A percentile compares a stretch with the other conserved stretches of the same genome.
Conservation (phyloP, 2,888 invertebrate species). For the Plagiodera versicolora region DNA sequence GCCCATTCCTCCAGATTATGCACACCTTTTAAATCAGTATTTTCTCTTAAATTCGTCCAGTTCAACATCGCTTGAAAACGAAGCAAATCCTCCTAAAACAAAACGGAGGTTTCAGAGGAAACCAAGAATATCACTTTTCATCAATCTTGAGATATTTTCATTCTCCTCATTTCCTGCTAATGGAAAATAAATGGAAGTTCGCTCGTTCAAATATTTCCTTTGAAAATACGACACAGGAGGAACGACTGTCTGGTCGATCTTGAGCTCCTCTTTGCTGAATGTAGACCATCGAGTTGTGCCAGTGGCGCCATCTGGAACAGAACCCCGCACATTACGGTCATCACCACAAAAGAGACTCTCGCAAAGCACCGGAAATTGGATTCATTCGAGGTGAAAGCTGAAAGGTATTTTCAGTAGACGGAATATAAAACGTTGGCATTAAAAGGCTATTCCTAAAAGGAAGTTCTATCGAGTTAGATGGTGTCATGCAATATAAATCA, state of each 20-base stretch:
- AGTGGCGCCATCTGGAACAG: constrained; percentile 10
- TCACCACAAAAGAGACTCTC: constrained; percentile 23
- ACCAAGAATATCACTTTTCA: neutral
- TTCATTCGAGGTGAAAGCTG: constrained; percentile 29
- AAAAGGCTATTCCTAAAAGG: constrained; percentile 9
- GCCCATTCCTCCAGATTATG: too few species aligned
- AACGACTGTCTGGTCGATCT: neutral
- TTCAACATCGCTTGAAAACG: too few species aligned
- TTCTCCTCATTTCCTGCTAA: neutral
- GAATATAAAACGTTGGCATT: constrained; percentile 19
- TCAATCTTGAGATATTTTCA: neutral
- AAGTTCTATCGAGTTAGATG: neutral
- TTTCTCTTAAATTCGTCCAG: too few species aligned
- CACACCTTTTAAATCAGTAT: too few species aligned
- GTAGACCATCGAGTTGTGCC: neutral
- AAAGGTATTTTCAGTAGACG: constrained; percentile 21
- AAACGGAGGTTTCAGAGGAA: neutral
- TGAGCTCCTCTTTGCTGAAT: neutral
- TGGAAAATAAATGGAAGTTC: neutral
- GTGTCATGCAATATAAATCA: constrained; percentile 6
- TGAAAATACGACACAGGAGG: neutral
- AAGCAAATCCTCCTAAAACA: too few species aligned
- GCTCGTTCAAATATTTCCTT: neutral
- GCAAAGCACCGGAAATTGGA: constrained; percentile 33
- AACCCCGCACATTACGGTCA: constrained; percentile 17